These are phyloP conservation scores for Catharus fuscescens DNA, from an alignment of 2,113 vertebrate species.

Conservation along the genomic window DNA sequence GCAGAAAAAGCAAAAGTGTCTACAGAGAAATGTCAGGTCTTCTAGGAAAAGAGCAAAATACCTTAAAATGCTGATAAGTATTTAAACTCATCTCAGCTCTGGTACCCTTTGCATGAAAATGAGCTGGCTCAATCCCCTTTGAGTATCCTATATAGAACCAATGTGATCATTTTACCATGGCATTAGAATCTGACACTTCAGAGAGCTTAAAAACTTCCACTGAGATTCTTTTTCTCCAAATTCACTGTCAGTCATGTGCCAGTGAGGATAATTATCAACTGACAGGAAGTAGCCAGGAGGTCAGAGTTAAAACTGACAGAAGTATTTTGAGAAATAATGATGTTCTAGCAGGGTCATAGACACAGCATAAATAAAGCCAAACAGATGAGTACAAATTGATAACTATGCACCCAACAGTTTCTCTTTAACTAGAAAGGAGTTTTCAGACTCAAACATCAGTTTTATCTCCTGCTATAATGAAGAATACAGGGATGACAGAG, in stretches of 20 bases:
- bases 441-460: neutral
- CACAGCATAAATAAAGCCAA: neutral
- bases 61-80: neutral
- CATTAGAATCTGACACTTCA: neutral
- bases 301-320: neutral
- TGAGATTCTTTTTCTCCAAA: neutral
- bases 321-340: neutral
- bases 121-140: neutral
- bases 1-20: neutral
- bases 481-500: neutral
- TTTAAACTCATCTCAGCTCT: neutral
- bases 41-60: neutral
- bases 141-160: neutral
- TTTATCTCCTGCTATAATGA: neutral
- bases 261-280: neutral
- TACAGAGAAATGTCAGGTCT: neutral
- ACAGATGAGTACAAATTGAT: neutral
- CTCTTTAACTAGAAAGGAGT: neutral
- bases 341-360: neutral
- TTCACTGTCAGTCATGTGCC: neutral
- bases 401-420: neutral
- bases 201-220: neutral
- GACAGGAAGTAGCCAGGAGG: neutral
- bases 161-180: neutral
- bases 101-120: neutral